These are phyloP conservation scores for Tenebrio molitor DNA, from an alignment of 1,140 invertebrate genomes.

Conservation along the genomic window DNA sequence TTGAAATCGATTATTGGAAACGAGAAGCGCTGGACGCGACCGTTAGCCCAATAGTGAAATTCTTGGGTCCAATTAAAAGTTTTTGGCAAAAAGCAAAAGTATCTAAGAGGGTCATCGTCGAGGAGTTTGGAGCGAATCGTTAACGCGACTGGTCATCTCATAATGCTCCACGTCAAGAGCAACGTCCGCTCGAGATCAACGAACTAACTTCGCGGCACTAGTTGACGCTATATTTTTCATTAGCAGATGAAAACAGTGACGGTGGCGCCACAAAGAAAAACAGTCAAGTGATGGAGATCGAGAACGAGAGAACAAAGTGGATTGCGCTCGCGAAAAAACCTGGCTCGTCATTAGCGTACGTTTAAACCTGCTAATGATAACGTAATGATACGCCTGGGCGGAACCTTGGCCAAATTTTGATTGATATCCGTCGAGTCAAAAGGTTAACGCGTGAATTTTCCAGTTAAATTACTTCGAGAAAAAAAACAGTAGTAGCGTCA, in stretches of 20 bases:
- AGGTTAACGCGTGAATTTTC: background rate
- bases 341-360: background rate
- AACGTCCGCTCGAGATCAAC: conserved; percentile 58
- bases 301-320: background rate
- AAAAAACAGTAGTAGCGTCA: conserved; percentile 5
- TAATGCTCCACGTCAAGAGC: conserved; percentile 53
- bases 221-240: conserved; percentile 52
- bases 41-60: conserved; percentile 1
- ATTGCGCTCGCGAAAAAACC: too few relatives aligned
- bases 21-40: background rate
- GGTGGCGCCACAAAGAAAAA: conserved; percentile 20
- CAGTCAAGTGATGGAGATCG: too few relatives aligned
- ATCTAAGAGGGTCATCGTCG: background rate
- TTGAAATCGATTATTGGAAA: background rate
- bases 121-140: background rate
- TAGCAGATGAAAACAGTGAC: conserved; percentile 10
- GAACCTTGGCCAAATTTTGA: conserved; percentile 40
- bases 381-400: background rate
- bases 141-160: conserved; percentile 39
- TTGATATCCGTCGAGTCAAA: background rate
- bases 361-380: conserved; percentile 30
- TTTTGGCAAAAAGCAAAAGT: conserved; percentile 22
- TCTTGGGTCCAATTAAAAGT: conserved; percentile 1
- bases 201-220: conserved; percentile 49
- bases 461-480: background rate